These are phyloP conservation scores for Vidua macroura DNA, from an alignment of 2,113 vertebrate genomes.

Conservation along the genomic window DNA sequence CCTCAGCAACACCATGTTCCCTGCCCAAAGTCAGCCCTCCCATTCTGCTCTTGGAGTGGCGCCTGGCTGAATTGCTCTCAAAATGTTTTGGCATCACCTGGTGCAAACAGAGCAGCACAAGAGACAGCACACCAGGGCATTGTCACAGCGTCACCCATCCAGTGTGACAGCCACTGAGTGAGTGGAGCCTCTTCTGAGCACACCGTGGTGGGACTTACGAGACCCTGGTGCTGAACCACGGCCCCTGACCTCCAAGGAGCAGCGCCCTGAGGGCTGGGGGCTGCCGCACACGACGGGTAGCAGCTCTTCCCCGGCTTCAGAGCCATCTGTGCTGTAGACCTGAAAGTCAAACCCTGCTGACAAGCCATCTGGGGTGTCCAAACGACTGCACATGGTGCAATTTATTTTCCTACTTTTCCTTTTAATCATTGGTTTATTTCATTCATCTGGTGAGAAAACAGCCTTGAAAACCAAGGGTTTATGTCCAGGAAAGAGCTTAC, in stretches of 20 bases:
- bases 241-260: background rate
- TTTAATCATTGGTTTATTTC: constrained; percentile 61
- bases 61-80: background rate
- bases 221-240: background rate
- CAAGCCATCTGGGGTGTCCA: constrained; percentile 60
- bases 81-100: background rate
- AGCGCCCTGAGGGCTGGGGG: background rate
- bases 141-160: background rate
- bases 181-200: background rate
- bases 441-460: constrained; percentile 36
- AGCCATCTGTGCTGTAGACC: constrained; percentile 60
- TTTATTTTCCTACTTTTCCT: constrained; percentile 61
- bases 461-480: constrained; percentile 16
- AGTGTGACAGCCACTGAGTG: accelerated
- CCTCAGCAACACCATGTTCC: accelerated
- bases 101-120: background rate
- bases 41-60: background rate
- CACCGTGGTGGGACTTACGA: accelerated
- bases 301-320: background rate
- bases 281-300: background rate
- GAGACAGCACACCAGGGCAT: accelerated
- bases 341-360: constrained; percentile 53
- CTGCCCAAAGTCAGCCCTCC: background rate
- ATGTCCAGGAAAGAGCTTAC: background rate
- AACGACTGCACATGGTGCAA: constrained; percentile 42